Evolutionary conservation across 2,888 invertebrate species (phyloP).

Genomic region (Zele albiditarsus): DNA sequence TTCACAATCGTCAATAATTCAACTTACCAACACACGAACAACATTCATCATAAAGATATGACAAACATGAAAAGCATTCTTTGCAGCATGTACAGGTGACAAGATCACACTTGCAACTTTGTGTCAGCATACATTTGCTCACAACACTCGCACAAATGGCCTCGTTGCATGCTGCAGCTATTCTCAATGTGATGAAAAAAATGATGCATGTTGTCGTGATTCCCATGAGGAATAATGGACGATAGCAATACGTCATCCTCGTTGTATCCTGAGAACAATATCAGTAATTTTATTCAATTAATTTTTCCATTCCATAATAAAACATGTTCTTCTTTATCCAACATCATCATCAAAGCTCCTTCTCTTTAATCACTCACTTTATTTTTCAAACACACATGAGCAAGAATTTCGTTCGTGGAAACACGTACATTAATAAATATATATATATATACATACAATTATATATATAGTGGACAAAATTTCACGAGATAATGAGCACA

Average conservation of each 20-base stretch:
- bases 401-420: not conserved
- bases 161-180: conserved; percentile 83
- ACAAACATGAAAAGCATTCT: conserved; percentile 93
- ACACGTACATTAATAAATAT: not conserved
- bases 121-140: conserved; percentile 96
- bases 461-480: conserved; percentile 12
- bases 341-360: not conserved
- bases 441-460: not conserved
- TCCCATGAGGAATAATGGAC: conserved; percentile 51
- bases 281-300: conserved; percentile 22
- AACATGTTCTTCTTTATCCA: not conserved
- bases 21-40: conserved; percentile 97
- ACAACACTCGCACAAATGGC: conserved; percentile 96
- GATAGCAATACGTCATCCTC: conserved; percentile 58
- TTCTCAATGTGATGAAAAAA: conserved; percentile 50
- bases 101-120: conserved; percentile 96
- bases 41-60: conserved; percentile 92
- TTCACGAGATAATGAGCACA: conserved; percentile 49
- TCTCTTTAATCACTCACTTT: not conserved
- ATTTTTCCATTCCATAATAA: not conserved
- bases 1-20: not conserved
- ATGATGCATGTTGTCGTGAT: conserved; percentile 53
- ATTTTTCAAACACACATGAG: not conserved
- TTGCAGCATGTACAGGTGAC: conserved; percentile 95
- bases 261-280: conserved; percentile 49